phyloP scores from a whole-genome alignment of 2,797 vertebrate species.

The Alectoris magna region DNA sequence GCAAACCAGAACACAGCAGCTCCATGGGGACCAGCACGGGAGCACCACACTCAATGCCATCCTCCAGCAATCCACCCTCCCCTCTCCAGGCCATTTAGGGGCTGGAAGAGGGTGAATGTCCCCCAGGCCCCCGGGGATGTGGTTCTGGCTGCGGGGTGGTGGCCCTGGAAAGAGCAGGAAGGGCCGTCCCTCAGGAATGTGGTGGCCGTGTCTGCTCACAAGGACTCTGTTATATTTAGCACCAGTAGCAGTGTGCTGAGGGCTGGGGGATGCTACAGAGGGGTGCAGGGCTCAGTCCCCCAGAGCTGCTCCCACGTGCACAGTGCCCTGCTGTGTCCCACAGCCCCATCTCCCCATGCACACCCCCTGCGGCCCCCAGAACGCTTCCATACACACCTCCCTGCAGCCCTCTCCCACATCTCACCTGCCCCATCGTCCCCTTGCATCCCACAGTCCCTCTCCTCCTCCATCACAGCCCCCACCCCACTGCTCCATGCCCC shows the following conservation, averaged over 20 bases:
- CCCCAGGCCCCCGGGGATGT: fast-evolving
- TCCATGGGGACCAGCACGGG: fast-evolving
- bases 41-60: fast-evolving
- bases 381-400: background rate
- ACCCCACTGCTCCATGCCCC: too few relatives aligned
- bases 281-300: fast-evolving
- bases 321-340: background rate
- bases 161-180: fast-evolving
- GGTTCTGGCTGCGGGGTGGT: fast-evolving
- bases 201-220: background rate
- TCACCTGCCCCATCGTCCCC: too few relatives aligned
- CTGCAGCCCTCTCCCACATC: too few relatives aligned
- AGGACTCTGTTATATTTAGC: background rate
- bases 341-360: background rate
- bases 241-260: fast-evolving
- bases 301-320: fast-evolving
- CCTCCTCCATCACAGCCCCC: too few relatives aligned
- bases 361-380: fast-evolving
- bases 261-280: background rate
- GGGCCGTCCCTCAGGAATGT: background rate
- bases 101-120: background rate
- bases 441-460: too few relatives aligned
- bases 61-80: fast-evolving
- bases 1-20: background rate
- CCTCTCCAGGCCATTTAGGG: background rate